Evolutionary conservation across 2,797 vertebrate species (phyloP), one percentile per base, ranked within the genome.

Genomic region (Pogonophryne albipinna): DNA sequence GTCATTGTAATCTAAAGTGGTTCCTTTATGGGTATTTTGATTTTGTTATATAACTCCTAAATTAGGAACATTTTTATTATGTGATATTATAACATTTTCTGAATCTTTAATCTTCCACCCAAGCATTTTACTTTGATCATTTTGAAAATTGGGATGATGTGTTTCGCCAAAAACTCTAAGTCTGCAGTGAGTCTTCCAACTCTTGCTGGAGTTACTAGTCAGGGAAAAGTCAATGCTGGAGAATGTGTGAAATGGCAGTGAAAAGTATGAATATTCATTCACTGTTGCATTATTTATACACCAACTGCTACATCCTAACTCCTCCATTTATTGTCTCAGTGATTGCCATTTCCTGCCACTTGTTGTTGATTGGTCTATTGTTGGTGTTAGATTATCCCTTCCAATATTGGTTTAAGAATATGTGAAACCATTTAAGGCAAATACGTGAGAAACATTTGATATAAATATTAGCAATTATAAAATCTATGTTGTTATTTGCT

Each of bases 221-320:
- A 38, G 51, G 15, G 16, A 60, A 58, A 75, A 49, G 71, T 31
- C 23, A 31, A 45, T 27, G 56, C 23, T 0, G 31, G 19, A 60
- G 42, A 50, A n/a, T 50, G 42, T 55, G 20, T 47, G 46, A 52
- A 53, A 59, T 42, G 27, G 56, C 50, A 63, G 23, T 42, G 38
- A 76, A 66, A 70, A 46, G 57, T 71, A 71, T 71, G 51, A 76
- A 76, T 57, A 76, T 80, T 31, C 2, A 76, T 71, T 50, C 19
- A 10, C 31, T 71, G 56, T 49, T 55, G 49, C 13, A 69, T 64
- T 63, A 58, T 74, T 69, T 58, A 74, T 45, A 45, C 14, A 2
- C 38, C 58, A 73, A 63, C 58, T 67, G 64, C 41, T n/a, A 46
- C 51, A 31, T 64, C 46, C 11, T 31, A 46, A 63, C 15, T 45